phyloP scores from a whole-genome alignment of 2,888 invertebrate genomes.

The Trachelus tabidus region DNA sequence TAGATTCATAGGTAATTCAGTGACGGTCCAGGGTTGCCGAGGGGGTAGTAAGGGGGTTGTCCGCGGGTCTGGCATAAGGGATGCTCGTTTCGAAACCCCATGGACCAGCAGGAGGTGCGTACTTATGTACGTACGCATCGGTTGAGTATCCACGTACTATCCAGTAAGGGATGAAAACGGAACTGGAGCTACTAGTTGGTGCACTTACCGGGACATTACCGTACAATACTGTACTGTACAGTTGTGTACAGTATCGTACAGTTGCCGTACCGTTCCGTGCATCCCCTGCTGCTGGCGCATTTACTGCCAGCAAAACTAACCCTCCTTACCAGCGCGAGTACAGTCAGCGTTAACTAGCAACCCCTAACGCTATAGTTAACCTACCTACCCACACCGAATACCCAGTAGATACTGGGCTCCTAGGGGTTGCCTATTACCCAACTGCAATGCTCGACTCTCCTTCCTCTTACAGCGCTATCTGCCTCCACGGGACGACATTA shows the following conservation, averaged over 20 bases:
- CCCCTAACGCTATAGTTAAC: not conserved
- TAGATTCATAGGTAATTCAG: not conserved
- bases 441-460: conserved; percentile 3
- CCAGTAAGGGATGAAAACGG: conserved; percentile 19
- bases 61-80: not conserved
- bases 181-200: conserved; percentile 15
- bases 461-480: conserved; percentile 19
- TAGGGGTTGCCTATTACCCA: conserved; percentile 4
- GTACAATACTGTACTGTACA: conserved; percentile 28
- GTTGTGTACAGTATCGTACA: conserved; percentile 37
- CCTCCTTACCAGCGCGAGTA: conserved; percentile 6
- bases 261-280: conserved; percentile 19
- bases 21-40: not conserved
- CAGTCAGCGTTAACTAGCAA: conserved; percentile 4
- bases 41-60: not conserved
- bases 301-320: conserved; percentile 22
- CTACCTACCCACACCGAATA: not conserved
- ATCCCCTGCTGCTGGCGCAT: conserved; percentile 15
- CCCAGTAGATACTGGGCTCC: conserved; percentile 3
- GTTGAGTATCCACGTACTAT: not conserved
- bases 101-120: not conserved
- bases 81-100: not conserved
- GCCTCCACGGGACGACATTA: conserved; percentile 39
- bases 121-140: not conserved
- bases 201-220: conserved; percentile 42